phyloP scores from a whole-genome alignment of 2,113 vertebrate genomes.

The Myiozetetes cayanensis region DNA sequence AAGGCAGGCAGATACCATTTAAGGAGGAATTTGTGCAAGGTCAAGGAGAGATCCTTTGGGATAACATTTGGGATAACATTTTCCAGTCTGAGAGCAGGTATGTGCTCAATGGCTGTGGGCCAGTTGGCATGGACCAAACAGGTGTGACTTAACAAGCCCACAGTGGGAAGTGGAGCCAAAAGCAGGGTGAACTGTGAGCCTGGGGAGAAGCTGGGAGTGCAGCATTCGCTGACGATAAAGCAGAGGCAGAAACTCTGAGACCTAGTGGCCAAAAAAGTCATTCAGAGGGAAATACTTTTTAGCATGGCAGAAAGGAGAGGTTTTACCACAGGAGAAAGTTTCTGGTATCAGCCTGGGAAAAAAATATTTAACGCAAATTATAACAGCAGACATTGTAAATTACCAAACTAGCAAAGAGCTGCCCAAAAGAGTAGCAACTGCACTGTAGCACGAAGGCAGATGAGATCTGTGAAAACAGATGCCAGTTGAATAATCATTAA shows the following conservation, averaged over 20 bases:
- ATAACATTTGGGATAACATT: neutral
- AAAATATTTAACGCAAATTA: neutral
- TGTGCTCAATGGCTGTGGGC: rapidly evolving
- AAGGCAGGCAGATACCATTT: neutral
- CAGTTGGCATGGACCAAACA: neutral
- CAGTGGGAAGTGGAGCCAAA: neutral
- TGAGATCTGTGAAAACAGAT: neutral
- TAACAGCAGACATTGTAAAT: neutral
- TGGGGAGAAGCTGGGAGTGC: neutral
- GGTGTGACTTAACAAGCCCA: neutral
- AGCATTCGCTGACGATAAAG: neutral
- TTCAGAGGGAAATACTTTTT: neutral
- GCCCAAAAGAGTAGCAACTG: neutral
- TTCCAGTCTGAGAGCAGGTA: neutral
- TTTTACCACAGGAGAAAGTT: neutral
- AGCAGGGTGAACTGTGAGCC: neutral
- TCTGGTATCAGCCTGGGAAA: neutral
- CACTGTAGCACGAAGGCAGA: neutral
- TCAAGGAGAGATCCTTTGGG: rapidly evolving
- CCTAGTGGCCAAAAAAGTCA: neutral
- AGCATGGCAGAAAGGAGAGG: neutral
- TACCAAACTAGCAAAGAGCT: neutral
- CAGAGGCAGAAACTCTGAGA: neutral
- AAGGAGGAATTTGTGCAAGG: neutral
- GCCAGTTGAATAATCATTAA: neutral